phyloP scores from a whole-genome alignment of 2,888 invertebrate species.

The Sesia bembeciformis region DNA sequence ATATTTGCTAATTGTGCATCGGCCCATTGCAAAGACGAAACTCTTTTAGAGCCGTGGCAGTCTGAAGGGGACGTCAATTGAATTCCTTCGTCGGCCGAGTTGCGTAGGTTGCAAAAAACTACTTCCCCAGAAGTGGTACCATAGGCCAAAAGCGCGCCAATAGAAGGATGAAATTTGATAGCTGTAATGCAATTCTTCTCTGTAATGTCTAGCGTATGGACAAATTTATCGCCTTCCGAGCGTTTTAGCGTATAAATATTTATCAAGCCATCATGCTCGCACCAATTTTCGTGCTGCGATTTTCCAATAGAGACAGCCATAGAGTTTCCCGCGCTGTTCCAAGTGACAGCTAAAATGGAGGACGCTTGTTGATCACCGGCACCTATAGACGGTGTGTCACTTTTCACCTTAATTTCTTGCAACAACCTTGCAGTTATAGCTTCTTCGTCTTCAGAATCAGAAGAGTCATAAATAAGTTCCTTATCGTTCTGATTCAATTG shows the following conservation, averaged over 20 bases:
- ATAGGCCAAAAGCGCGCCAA: conserved; percentile 47
- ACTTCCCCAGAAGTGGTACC: conserved; percentile 53
- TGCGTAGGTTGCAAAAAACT: conserved; percentile 39
- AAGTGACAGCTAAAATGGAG: conserved; percentile 37
- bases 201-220: conserved; percentile 35
- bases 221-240: conserved; percentile 63
- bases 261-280: conserved; percentile 46
- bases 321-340: conserved; percentile 52
- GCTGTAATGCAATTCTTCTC: conserved; percentile 53
- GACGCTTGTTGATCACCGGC: conserved; percentile 38
- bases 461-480: conserved; percentile 32
- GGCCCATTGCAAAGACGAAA: conserved; percentile 45
- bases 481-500: conserved; percentile 42
- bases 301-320: conserved; percentile 47
- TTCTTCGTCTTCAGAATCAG: conserved; percentile 59
- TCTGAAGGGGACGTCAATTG: conserved; percentile 40
- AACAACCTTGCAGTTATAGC: conserved; percentile 31
- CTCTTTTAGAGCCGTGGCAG: conserved; percentile 42
- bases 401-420: conserved; percentile 37
- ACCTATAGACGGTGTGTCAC: conserved; percentile 23
- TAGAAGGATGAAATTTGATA: conserved; percentile 42
- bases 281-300: conserved; percentile 51
- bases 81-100: conserved; percentile 22
- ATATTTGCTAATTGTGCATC: conserved; percentile 34
- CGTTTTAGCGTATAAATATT: conserved; percentile 42